These are phyloP conservation scores for Arvicanthis niloticus DNA, from an alignment of 2,113 vertebrate genomes.

Conservation along the genomic window DNA sequence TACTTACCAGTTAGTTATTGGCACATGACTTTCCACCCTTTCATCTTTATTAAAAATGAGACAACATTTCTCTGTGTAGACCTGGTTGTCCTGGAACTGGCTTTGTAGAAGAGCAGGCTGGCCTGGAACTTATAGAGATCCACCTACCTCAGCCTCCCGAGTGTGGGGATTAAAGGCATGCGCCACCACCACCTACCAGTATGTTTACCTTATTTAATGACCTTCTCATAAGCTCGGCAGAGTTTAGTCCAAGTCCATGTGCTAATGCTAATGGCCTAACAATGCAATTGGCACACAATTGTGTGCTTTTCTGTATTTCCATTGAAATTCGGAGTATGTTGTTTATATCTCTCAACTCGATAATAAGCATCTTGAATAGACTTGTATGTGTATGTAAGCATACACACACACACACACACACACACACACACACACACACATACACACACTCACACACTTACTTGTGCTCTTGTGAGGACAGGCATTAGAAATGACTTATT, in stretches of 20 bases:
- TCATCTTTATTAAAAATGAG: background rate
- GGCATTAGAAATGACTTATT: background rate
- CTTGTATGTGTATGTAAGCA: background rate
- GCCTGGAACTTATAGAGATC: too few relatives aligned
- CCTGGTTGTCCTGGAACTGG: too few relatives aligned
- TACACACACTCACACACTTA: background rate
- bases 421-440: background rate
- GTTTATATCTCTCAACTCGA: constrained; percentile 6
- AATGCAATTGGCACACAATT: background rate
- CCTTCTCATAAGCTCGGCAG: background rate
- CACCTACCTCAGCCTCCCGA: too few relatives aligned
- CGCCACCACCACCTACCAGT: background rate
- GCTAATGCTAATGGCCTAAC: background rate
- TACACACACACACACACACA: background rate
- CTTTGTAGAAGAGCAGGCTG: too few relatives aligned
- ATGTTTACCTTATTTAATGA: background rate
- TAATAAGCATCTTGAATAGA: background rate
- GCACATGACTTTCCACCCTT: background rate
- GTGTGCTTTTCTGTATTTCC: background rate
- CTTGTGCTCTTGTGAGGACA: background rate
- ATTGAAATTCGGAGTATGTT: background rate
- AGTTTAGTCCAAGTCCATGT: background rate
- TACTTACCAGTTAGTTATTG: background rate
- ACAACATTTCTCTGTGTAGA: too few relatives aligned
- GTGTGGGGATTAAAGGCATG: too few relatives aligned